Conservation (phyloP, 2,113 vertebrate genomes). For the Pseudorasbora parva region DNA sequence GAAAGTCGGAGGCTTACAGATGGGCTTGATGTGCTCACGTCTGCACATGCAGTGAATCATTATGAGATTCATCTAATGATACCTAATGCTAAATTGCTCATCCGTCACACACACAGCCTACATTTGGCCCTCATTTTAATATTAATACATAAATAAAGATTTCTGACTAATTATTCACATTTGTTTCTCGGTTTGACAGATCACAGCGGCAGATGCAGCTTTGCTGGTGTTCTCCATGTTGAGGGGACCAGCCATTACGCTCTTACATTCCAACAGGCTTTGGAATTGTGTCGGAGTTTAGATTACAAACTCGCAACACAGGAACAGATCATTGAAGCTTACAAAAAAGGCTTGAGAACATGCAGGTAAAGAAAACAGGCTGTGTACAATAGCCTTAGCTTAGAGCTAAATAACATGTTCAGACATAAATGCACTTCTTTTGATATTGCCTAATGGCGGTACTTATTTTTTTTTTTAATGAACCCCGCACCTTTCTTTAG, state of each 20-base stretch:
- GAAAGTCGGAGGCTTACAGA: background rate
- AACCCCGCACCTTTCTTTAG: conserved; percentile 62
- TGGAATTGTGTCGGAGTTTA: conserved; percentile 75
- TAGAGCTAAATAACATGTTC: conserved; percentile 18
- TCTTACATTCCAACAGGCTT: conserved; percentile 72
- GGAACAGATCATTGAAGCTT: conserved; percentile 72
- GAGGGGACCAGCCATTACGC: conserved; percentile 78
- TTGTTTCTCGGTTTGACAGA: conserved; percentile 58
- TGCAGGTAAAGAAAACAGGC: conserved; percentile 75
- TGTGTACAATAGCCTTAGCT: background rate
- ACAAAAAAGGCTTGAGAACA: conserved; percentile 75
- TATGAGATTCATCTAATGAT: conserved; percentile 34
- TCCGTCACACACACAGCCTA: background rate
- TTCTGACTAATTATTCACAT: background rate
- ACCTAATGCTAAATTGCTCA: conserved; percentile 3
- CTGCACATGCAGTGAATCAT: conserved; percentile 19
- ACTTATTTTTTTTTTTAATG: background rate
- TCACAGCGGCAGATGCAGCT: conserved; percentile 79
- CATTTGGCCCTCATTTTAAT: no score
- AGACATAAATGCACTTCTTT: background rate
- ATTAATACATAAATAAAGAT: background rate
- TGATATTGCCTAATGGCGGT: background rate
- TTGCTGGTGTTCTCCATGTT: conserved; percentile 78
- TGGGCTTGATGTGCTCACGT: conserved; percentile 1
- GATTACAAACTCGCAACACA: conserved; percentile 75